These are phyloP conservation scores for Apodemia duryi DNA, from an alignment of 2,888 invertebrate species.

Conservation along the genomic window DNA sequence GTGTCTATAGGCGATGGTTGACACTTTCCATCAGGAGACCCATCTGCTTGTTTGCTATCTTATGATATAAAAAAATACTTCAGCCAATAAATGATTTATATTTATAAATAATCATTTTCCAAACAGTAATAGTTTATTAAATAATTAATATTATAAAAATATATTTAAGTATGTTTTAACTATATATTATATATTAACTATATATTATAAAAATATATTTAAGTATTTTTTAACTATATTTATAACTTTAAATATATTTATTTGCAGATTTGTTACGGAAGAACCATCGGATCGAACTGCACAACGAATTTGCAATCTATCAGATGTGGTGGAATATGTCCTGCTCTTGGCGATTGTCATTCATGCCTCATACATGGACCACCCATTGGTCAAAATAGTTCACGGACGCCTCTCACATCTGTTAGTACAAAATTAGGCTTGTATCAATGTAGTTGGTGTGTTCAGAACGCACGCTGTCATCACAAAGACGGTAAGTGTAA, in stretches of 20 bases:
- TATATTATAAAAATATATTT: too few species aligned
- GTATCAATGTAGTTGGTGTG: constrained; percentile 94
- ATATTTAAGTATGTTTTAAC: too few species aligned
- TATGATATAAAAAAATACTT: too few species aligned
- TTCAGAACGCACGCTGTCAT: constrained; percentile 94
- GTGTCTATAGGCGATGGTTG: too few species aligned
- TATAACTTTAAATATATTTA: not conserved
- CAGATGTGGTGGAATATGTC: constrained; percentile 93
- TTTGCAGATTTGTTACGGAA: constrained; percentile 85
- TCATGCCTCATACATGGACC: constrained; percentile 92
- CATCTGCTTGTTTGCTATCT: too few species aligned
- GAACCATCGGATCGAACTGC: constrained; percentile 92
- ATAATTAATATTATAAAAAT: too few species aligned
- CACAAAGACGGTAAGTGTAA: constrained; percentile 84
- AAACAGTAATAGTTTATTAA: too few species aligned
- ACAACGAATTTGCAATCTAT: constrained; percentile 94
- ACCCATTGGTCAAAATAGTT: constrained; percentile 61
- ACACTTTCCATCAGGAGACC: too few species aligned
- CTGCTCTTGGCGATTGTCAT: constrained; percentile 92
- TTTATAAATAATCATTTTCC: too few species aligned
- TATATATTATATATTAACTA: too few species aligned
- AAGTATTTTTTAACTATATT: not conserved
- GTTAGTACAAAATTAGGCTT: constrained; percentile 88
- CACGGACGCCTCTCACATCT: constrained; percentile 61
- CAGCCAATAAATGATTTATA: too few species aligned